Base-by-base conservation (phyloP, 2,113 vertebrate genomes). In the Pelecanoides urinatrix region DNA sequence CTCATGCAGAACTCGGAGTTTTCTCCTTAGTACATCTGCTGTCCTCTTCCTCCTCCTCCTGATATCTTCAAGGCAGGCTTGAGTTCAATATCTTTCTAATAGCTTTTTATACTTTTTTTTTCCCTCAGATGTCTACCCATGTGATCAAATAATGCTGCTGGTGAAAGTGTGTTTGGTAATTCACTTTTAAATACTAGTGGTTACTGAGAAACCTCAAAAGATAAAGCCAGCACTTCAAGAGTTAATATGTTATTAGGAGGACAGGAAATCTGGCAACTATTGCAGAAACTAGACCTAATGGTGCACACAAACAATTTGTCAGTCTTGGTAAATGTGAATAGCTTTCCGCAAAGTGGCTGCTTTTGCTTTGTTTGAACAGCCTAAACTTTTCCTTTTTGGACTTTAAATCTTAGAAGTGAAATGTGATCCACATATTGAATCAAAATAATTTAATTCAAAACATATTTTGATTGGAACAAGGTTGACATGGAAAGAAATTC, bases 201-300 rank as follows among this genome's bases (percentile, higher is more conserved):
- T 86, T 66, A 11, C 45, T 38, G 84, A 87, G 65, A 86, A 91
- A 70, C 34, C 63, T 82, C 53, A 34, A 86, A 81, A 95, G 94
- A 95, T 80, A 95, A 95, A 96, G 86, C 96, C 97, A 96, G 98
- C 95, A 96, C 83, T 95, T 94, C 58, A 97, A 86, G 98, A 96
- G 98, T 98, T 98, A 98, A 98, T 88, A 40, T 90, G 97, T 97
- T 98, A 98, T 97, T 98, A 98, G 97, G 89, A 97, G 96, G 95
- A 98, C 97, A 98, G 98, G 98, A 98, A 99, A 98, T 98, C 98
- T 98, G 98, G 98, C 98, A 98, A 97, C 98, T 98, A 98, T 98
- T 98, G 97, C 96, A 98, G 98, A 98, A 98, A 98, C 97, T 96
- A 96, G 98, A 98, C 97, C 96, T 98, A 98, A 98, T 98, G 96